Percentiles rank a stretch among this genome's conserved stretches.
phyloP scores from a whole-genome alignment of 2,888 invertebrate genomes.

The Zhuqinia jingwanae region DNA sequence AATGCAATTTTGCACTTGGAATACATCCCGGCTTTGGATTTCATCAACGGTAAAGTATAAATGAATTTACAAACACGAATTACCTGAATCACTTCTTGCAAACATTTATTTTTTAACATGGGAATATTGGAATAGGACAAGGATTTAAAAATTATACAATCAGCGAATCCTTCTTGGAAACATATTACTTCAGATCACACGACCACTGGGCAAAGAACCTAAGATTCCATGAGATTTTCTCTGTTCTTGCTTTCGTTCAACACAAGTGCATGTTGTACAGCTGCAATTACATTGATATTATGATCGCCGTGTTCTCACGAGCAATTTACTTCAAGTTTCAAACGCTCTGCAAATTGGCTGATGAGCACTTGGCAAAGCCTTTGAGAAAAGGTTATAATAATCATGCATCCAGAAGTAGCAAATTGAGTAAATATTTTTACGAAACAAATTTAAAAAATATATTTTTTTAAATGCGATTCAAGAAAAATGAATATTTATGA shows the following conservation, averaged over 20 bases:
- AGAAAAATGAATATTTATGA: too few relatives aligned
- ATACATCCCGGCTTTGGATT: constrained; percentile 55
- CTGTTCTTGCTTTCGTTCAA: constrained; percentile 58
- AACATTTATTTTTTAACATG: not conserved
- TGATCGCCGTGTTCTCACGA: constrained; percentile 68
- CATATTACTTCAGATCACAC: constrained; percentile 63
- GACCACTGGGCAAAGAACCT: constrained; percentile 42
- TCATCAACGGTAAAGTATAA: constrained; percentile 41
- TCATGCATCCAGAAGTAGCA: constrained; percentile 1
- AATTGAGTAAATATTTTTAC: not conserved
- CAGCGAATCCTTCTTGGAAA: constrained; percentile 42
- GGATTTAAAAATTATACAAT: constrained; percentile 25
- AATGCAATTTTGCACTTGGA: constrained; percentile 67
- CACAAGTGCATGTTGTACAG: constrained; percentile 70
- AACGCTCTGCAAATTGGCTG: constrained; percentile 39
- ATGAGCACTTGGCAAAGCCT: constrained; percentile 58
- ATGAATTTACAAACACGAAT: too few relatives aligned
- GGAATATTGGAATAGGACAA: not conserved
- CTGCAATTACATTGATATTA: constrained; percentile 70
- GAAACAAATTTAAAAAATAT: too few relatives aligned
- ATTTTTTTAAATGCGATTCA: too few relatives aligned
- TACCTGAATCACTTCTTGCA: too few relatives aligned
- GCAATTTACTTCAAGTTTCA: constrained; percentile 73
- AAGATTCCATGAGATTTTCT: constrained; percentile 59
- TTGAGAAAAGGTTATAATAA: not conserved